Evolutionary conservation across 2,113 vertebrate genomes (phyloP).

Genomic region (Odontophorus gujanensis): DNA sequence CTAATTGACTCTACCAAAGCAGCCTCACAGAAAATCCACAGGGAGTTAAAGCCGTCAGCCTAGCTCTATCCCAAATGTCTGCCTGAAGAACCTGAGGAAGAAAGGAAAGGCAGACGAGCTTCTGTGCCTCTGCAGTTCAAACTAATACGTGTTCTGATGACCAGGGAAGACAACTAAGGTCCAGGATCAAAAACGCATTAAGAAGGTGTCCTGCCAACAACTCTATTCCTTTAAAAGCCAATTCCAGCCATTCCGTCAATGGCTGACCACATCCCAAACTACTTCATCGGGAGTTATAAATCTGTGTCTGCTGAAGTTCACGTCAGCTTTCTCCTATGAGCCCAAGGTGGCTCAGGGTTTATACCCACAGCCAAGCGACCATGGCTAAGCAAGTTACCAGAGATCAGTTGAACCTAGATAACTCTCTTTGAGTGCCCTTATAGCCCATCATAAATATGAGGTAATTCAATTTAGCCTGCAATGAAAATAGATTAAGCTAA

Average conservation of each 20-base stretch:
- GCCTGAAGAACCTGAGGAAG: background rate
- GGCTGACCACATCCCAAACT: slow-evolving; percentile 28
- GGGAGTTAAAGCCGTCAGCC: slow-evolving; percentile 41
- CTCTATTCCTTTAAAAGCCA: slow-evolving; percentile 30
- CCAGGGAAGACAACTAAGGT: background rate
- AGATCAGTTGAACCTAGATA: slow-evolving; percentile 43
- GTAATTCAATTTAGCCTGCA: slow-evolving; percentile 68
- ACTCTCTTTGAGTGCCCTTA: slow-evolving; percentile 58
- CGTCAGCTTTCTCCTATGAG: background rate
- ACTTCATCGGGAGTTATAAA: background rate
- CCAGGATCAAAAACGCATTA: background rate
- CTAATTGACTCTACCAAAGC: slow-evolving; percentile 38
- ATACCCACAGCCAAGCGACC: slow-evolving; percentile 24
- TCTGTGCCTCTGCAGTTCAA: background rate
- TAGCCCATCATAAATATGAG: slow-evolving; percentile 65
- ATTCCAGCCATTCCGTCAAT: slow-evolving; percentile 6
- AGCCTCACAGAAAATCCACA: slow-evolving; percentile 48
- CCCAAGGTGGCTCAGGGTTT: slow-evolving; percentile 4
- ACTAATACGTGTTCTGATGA: background rate
- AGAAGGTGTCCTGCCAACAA: background rate
- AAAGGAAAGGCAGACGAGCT: background rate
- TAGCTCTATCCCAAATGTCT: background rate
- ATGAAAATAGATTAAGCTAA: slow-evolving; percentile 72
- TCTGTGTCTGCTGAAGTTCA: slow-evolving; percentile 7
- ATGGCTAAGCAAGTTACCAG: slow-evolving; percentile 61